Percentiles rank a stretch among this genome's conserved stretches.
Evolutionary conservation across 2,888 invertebrate species (phyloP).

Genomic region (Liodrosophila aerea): DNA sequence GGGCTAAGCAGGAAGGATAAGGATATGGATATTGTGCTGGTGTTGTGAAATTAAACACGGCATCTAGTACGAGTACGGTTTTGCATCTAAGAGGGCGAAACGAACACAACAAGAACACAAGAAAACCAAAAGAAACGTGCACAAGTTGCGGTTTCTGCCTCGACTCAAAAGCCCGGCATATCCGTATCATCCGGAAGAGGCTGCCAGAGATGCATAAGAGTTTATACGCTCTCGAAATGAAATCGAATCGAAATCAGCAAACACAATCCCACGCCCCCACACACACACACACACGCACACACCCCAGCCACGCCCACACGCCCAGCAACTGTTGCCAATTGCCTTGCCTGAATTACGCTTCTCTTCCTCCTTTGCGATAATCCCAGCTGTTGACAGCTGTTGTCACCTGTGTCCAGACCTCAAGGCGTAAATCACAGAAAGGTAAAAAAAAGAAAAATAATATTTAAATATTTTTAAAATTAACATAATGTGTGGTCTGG

Average conservation of each 20-base stretch:
- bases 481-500: slow-evolving; percentile 74
- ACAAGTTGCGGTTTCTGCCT: slow-evolving; percentile 74
- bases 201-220: not conserved
- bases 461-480: slow-evolving; percentile 27
- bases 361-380: no score
- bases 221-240: no score
- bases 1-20: slow-evolving; percentile 55
- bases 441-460: slow-evolving; percentile 15
- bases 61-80: slow-evolving; percentile 21
- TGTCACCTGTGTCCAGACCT: slow-evolving; percentile 65
- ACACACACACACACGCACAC: not conserved
- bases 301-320: slow-evolving; percentile 5
- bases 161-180: slow-evolving; percentile 15
- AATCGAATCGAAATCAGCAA: slow-evolving; percentile 1
- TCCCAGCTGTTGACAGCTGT: slow-evolving; percentile 56
- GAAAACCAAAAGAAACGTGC: slow-evolving; percentile 65
- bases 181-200: slow-evolving; percentile 39
- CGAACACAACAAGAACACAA: slow-evolving; percentile 12
- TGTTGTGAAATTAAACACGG: slow-evolving; percentile 58
- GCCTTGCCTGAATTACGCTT: slow-evolving; percentile 21
- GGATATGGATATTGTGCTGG: slow-evolving; percentile 58
- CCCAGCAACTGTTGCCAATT: slow-evolving; percentile 43
- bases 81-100: no score
- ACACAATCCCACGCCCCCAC: slow-evolving; percentile 1
- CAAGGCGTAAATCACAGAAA: slow-evolving; percentile 52